Percentiles rank a stretch among this genome's conserved stretches.
Conservation (phyloP, 1,140 invertebrate species). For the Ridgeia piscesae region DNA sequence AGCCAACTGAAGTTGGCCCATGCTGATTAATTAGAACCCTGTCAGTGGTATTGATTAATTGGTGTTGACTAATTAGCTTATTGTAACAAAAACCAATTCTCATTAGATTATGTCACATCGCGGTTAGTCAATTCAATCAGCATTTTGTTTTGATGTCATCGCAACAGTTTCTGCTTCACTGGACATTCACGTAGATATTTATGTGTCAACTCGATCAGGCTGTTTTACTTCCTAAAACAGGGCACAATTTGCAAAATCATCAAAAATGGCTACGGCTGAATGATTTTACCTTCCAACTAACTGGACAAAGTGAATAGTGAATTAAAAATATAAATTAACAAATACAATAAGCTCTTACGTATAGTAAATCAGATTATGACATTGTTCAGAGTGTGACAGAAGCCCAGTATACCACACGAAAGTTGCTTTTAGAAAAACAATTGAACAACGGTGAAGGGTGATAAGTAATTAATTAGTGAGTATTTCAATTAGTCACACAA, state of each 20-base stretch:
- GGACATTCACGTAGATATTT: not conserved
- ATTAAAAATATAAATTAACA: too few species aligned
- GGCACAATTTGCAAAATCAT: too few species aligned
- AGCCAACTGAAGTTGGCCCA: not conserved
- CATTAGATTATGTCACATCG: not conserved
- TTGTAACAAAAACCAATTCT: not conserved
- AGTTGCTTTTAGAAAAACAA: not conserved
- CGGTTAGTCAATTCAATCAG: not conserved
- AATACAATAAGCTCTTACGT: too few species aligned
- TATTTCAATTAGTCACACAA: not conserved
- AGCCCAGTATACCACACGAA: too few species aligned
- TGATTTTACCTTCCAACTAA: too few species aligned
- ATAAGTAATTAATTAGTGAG: not conserved
- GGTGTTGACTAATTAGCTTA: not conserved
- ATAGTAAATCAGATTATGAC: too few species aligned
- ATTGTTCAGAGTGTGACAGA: too few species aligned
- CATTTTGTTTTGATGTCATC: not conserved
- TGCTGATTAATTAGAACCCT: not conserved
- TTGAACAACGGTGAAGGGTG: not conserved
- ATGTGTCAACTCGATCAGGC: too few species aligned
- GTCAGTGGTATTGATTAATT: not conserved
- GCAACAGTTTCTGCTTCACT: not conserved
- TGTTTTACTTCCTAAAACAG: too few species aligned
- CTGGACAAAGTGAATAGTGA: too few species aligned
- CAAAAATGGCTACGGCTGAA: too few species aligned